Evolutionary conservation across 1,140 invertebrate genomes (phyloP), one percentile per base, ranked within the genome.

Genomic region (Heliconius nattereri): DNA sequence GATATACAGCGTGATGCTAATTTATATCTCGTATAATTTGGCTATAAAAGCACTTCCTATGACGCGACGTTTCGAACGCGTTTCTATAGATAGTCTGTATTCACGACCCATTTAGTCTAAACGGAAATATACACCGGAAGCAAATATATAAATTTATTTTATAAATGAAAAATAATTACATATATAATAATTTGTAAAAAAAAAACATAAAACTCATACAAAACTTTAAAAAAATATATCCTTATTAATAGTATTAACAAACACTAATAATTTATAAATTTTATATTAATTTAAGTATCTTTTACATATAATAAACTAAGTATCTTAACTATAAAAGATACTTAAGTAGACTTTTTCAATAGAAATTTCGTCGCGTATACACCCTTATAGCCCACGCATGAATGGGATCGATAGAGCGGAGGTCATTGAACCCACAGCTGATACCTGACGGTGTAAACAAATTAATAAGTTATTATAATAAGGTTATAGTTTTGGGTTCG

Each of bases 361-460:
- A 57, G 54, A 57, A 57, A 57, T 57, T 57, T 57, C 54, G 54
- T 23, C 54, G 54, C 54, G 20, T 86, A 73, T 86, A 81, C 45
- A 78, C 32, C 71, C 40, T 78, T 75, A 83, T 37, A 52, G 76
- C 76, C 81, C 82, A 87, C 84, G 86, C 84, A 84, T 88, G 86
- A 87, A 86, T 87, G 84, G 79, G 83, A 90, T 90, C 89, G 87
- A 90, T 90, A 85, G 82, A 73, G 79, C 78, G 70, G 73, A 66
- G 88, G 87, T 85, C 86, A 82, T 82, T 78, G 86, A 88, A 83
- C 86, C 79, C 83, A 79, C 77, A 82, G 75, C 78, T 82, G 73
- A 76, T 76, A 79, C 74, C 81, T 74, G 78, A 52, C 70, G 1
- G 49, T 32, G 74, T 82, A 82, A 79, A 82, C 35, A 78, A 70